A percentile compares a stretch with the other conserved stretches of the same genome.
phyloP scores from a whole-genome alignment of 2,797 vertebrate species.

The Bovichtus diacanthus region DNA sequence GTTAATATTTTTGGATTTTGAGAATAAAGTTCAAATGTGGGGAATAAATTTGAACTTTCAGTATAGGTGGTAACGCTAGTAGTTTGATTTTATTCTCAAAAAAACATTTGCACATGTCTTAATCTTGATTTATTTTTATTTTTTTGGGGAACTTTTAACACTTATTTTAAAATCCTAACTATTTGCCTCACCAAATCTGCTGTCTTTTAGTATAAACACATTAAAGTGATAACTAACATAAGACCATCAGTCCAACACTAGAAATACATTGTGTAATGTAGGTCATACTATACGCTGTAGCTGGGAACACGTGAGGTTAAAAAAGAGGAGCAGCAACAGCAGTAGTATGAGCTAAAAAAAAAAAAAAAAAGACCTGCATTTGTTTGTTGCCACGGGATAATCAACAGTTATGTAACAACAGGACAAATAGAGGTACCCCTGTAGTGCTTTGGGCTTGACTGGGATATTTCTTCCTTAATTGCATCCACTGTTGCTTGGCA shows the following conservation, averaged over 20 bases:
- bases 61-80: no score
- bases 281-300: constrained; percentile 14
- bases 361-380: constrained; percentile 31
- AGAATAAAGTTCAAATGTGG: no score
- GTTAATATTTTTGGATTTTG: no score
- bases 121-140: neutral
- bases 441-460: constrained; percentile 43
- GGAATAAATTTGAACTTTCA: no score
- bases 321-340: constrained; percentile 2
- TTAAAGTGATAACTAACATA: neutral
- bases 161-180: neutral
- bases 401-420: constrained; percentile 44
- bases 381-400: constrained; percentile 31
- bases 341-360: constrained; percentile 39
- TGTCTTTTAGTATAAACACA: neutral
- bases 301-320: constrained; percentile 10
- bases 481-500: constrained; percentile 34
- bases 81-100: no score
- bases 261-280: constrained; percentile 7
- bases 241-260: neutral
- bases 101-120: no score
- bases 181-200: neutral
- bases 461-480: constrained; percentile 57
- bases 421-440: constrained; percentile 39
- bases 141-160: neutral